Evolutionary conservation across 2,113 vertebrate species (phyloP).

Genomic region (Actinemys pallida): DNA sequence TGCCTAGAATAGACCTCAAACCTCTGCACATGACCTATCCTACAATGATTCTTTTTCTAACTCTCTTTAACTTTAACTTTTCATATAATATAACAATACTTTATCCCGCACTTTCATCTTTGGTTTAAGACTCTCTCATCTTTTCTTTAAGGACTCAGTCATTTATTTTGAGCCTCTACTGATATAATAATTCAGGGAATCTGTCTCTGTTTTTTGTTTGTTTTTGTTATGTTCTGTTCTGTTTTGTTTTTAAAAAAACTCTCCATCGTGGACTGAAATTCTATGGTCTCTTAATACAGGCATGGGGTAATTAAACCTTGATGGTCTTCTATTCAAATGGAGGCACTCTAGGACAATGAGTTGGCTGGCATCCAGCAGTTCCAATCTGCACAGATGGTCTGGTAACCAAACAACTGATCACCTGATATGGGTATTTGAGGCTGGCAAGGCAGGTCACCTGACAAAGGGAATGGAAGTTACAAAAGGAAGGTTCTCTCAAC

Average conservation of each 20-base stretch:
- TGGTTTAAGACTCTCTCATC: neutral
- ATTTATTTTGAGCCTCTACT: neutral
- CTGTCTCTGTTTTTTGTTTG: neutral
- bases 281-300: neutral
- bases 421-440: neutral
- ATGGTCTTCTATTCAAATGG: neutral
- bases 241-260: neutral
- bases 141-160: neutral
- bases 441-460: neutral
- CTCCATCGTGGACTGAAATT: neutral
- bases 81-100: neutral
- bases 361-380: neutral
- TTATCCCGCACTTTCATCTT: no score
- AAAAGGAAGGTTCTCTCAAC: neutral
- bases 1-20: neutral
- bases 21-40: neutral
- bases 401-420: neutral
- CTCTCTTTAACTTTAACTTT: neutral
- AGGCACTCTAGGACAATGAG: neutral
- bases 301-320: neutral
- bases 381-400: neutral
- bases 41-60: neutral
- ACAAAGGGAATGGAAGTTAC: neutral
- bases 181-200: neutral
- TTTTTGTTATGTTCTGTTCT: no score